phyloP scores from a whole-genome alignment of 2,888 invertebrate species.

The Conistra vaccinii region DNA sequence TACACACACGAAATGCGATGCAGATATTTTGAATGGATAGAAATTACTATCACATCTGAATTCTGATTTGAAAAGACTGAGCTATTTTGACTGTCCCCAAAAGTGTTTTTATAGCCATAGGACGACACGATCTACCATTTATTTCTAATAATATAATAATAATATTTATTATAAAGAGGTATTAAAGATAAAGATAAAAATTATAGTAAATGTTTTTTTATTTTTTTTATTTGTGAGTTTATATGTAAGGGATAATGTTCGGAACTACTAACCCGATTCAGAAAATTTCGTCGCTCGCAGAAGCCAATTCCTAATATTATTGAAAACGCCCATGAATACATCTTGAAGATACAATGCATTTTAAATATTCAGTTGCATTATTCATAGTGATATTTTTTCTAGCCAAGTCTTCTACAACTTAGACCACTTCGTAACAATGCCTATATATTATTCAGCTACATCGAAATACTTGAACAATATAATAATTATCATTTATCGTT shows the following conservation, averaged over 20 bases:
- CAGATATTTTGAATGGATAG: not conserved
- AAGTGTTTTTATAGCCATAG: too few species aligned
- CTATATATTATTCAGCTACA: constrained; percentile 87
- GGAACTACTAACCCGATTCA: too few species aligned
- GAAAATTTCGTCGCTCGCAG: too few species aligned
- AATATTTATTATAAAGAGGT: too few species aligned
- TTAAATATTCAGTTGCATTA: not conserved
- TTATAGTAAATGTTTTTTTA: too few species aligned
- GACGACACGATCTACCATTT: too few species aligned
- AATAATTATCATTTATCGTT: constrained; percentile 89
- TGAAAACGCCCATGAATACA: not conserved
- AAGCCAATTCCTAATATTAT: not conserved
- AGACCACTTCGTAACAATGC: constrained; percentile 71
- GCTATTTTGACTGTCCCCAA: not conserved
- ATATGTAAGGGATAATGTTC: too few species aligned
- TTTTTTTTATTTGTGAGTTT: too few species aligned
- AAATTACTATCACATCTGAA: not conserved
- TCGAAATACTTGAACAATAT: constrained; percentile 90
- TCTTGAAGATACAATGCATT: not conserved
- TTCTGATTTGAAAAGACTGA: not conserved
- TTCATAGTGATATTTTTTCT: not conserved
- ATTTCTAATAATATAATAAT: too few species aligned
- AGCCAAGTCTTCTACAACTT: constrained; percentile 60
- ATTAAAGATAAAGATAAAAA: too few species aligned
- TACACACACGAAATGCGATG: not conserved